Conservation (phyloP, 2,113 vertebrate genomes). For the Varanus salvator region DNA sequence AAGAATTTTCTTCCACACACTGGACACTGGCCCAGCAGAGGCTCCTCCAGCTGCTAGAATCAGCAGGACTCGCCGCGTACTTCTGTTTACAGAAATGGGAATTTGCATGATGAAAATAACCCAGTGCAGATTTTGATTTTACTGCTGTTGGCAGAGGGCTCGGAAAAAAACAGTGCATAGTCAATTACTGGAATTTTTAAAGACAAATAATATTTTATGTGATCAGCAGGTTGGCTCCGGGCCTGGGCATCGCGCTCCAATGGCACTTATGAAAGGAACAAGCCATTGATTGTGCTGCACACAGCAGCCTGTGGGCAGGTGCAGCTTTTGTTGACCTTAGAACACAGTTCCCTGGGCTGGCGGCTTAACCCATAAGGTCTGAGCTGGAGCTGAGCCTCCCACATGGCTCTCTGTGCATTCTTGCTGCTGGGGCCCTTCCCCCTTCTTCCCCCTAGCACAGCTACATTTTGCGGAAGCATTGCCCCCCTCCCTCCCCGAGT, state of each 20-base stretch:
- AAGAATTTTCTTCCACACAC: neutral
- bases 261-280: slow-evolving; percentile 78
- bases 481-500: rapidly evolving
- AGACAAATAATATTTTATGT: slow-evolving; percentile 90
- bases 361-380: slow-evolving; percentile 67
- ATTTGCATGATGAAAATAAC: slow-evolving; percentile 88
- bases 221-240: slow-evolving; percentile 82
- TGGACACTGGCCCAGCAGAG: neutral
- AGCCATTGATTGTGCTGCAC: slow-evolving; percentile 79
- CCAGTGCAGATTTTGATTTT: slow-evolving; percentile 81
- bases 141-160: slow-evolving; percentile 83
- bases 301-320: slow-evolving; percentile 74
- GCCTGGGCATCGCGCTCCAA: slow-evolving; percentile 80
- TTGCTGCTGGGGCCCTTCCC: neutral
- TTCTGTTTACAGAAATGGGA: slow-evolving; percentile 83
- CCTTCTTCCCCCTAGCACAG: neutral
- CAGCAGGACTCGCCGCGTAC: slow-evolving; percentile 41
- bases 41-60: slow-evolving; percentile 12
- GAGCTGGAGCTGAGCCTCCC: slow-evolving; percentile 23
- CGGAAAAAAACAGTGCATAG: slow-evolving; percentile 84
- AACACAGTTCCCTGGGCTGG: slow-evolving; percentile 47
- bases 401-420: neutral
- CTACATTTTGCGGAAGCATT: neutral
- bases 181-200: slow-evolving; percentile 90
- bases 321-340: slow-evolving; percentile 76